phyloP scores from a whole-genome alignment of 2,888 invertebrate genomes.

The Heliconius sara region DNA sequence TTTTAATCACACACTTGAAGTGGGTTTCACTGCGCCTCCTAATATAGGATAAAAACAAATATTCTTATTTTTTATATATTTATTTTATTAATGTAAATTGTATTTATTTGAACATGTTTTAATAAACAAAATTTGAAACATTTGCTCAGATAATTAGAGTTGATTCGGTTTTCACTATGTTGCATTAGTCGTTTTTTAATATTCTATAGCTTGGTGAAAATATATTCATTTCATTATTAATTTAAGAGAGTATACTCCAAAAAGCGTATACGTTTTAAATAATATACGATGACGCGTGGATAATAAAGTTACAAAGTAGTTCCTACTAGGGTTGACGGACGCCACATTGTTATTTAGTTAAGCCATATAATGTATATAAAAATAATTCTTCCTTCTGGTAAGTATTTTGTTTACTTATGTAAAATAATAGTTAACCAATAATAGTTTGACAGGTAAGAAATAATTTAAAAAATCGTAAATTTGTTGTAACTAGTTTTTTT shows the following conservation, averaged over 20 bases:
- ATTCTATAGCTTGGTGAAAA: not conserved
- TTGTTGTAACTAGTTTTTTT: not conserved
- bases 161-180: not conserved
- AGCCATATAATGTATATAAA: too few species aligned
- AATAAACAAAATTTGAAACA: not conserved
- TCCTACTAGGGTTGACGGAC: not conserved
- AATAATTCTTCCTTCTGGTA: too few species aligned
- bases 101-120: not conserved
- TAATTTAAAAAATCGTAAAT: not conserved
- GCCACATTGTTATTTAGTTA: not conserved
- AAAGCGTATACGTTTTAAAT: constrained; percentile 7
- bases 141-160: not conserved
- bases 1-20: not conserved
- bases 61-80: not conserved
- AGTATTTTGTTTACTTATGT: too few species aligned
- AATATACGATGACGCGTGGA: constrained; percentile 15
- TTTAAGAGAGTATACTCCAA: constrained; percentile 11
- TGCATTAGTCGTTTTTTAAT: not conserved
- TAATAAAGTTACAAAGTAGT: constrained; percentile 11
- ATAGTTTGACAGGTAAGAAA: not conserved
- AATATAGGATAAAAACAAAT: not conserved
- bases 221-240: constrained; percentile 1
- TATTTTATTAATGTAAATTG: too few species aligned
- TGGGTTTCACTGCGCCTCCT: not conserved
- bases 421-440: not conserved